A percentile compares a stretch with the other conserved stretches of the same genome.
Evolutionary conservation across 2,113 vertebrate genomes (phyloP).

Genomic region (Emberiza fucata): DNA sequence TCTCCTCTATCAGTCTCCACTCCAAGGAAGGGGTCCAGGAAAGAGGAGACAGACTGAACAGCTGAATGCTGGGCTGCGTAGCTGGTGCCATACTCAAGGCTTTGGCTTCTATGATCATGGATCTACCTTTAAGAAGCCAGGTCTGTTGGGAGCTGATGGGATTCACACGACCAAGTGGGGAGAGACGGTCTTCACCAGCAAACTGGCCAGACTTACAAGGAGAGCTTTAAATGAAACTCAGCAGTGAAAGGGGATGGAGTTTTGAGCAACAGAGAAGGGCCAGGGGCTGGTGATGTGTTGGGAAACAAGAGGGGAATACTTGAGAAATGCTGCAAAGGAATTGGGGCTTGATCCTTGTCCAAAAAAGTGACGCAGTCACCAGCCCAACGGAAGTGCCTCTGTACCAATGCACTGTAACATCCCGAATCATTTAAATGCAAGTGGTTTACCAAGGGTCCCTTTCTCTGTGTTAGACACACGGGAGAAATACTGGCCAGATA

Average conservation of each 20-base stretch:
- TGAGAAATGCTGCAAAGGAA: not conserved
- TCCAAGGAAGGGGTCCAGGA: not conserved
- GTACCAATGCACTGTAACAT: not conserved
- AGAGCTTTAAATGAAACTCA: not conserved
- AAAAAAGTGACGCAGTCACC: too few relatives aligned
- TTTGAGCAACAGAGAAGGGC: not conserved
- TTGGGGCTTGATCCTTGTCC: not conserved
- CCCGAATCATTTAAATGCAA: not conserved
- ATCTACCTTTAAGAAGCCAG: not conserved
- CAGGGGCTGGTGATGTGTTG: not conserved
- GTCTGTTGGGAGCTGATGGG: not conserved
- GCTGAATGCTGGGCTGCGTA: not conserved
- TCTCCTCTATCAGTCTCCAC: not conserved
- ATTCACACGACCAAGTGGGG: not conserved
- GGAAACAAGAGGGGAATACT: not conserved
- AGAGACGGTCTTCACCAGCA: not conserved
- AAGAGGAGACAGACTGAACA: not conserved
- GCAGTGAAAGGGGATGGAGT: not conserved
- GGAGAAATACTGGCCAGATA: not conserved
- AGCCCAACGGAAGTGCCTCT: not conserved
- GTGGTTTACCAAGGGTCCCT: not conserved
- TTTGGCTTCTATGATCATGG: not conserved
- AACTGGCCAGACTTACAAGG: not conserved
- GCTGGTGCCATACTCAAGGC: not conserved
- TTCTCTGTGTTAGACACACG: not conserved